These are phyloP conservation scores for Aporophyla nigra DNA, from an alignment of 2,888 invertebrate genomes.

Conservation along the genomic window DNA sequence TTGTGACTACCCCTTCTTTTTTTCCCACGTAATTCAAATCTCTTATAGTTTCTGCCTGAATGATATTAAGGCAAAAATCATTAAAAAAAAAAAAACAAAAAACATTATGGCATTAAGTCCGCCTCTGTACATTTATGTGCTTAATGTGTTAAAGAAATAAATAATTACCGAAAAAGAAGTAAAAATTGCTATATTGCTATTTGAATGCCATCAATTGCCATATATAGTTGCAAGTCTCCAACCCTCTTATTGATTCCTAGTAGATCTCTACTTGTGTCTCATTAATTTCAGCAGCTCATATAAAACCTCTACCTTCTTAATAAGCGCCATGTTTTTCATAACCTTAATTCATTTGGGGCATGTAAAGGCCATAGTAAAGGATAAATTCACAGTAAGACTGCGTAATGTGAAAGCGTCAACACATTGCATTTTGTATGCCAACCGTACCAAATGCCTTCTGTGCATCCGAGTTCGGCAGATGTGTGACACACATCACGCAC, in stretches of 20 bases:
- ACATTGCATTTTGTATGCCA: conserved; percentile 36
- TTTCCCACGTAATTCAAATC: neutral
- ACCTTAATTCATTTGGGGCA: neutral
- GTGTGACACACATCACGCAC: conserved; percentile 26
- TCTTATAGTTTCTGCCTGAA: neutral
- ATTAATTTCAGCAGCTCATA: neutral
- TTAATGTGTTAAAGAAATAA: too few relatives aligned
- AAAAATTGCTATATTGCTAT: neutral
- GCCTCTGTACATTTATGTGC: too few relatives aligned
- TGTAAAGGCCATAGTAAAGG: neutral
- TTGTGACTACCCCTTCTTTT: neutral
- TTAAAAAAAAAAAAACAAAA: too few relatives aligned
- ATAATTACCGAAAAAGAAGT: neutral
- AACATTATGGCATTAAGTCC: too few relatives aligned
- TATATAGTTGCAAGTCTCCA: neutral
- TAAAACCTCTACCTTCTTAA: neutral
- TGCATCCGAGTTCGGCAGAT: conserved; percentile 1
- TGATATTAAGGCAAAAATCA: too few relatives aligned
- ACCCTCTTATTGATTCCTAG: neutral
- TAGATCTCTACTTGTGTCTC: neutral
- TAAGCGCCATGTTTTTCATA: neutral
- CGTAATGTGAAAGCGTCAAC: neutral
- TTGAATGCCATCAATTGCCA: neutral
- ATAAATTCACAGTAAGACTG: neutral
- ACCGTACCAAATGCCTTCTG: conserved; percentile 10